Conservation (phyloP, 2,888 invertebrate species). For the Bibio marci region DNA sequence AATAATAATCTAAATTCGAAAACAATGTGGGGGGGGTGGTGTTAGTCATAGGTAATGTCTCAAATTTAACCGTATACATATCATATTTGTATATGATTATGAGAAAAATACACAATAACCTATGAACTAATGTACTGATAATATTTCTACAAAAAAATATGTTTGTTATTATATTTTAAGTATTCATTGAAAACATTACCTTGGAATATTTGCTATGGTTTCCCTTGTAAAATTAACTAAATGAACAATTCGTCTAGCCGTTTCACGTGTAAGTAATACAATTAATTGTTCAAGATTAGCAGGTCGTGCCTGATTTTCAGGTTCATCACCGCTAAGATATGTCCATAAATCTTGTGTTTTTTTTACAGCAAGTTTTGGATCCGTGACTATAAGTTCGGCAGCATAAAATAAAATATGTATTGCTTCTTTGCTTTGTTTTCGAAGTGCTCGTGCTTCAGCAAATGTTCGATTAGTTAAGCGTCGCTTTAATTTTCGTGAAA, state of each 20-base stretch:
- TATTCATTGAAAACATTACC: no score
- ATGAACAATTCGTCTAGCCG: constrained; percentile 60
- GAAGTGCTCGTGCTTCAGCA: constrained; percentile 62
- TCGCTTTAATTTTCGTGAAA: constrained; percentile 59
- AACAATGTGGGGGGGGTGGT: no score
- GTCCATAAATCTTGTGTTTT: constrained; percentile 57
- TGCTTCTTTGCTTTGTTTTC: constrained; percentile 56
- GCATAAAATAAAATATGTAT: constrained; percentile 62
- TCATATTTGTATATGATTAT: no score
- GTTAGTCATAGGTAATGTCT: no score
- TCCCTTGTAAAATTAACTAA: constrained; percentile 47
- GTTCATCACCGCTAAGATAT: constrained; percentile 56
- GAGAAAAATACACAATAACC: no score
- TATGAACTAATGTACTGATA: no score
- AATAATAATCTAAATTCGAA: no score
- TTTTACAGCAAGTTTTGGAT: constrained; percentile 56
- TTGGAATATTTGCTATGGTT: no score
- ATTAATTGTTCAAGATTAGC: constrained; percentile 59
- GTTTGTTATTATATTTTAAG: no score
- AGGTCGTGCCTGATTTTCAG: constrained; percentile 71
- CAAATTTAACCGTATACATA: no score
- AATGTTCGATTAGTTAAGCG: constrained; percentile 60
- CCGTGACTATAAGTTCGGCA: constrained; percentile 63
- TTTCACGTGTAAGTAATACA: constrained; percentile 58
- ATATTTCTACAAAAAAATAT: no score